Evolutionary conservation across 2,888 invertebrate species (phyloP).

Genomic region (Gnatocerus cornutus): DNA sequence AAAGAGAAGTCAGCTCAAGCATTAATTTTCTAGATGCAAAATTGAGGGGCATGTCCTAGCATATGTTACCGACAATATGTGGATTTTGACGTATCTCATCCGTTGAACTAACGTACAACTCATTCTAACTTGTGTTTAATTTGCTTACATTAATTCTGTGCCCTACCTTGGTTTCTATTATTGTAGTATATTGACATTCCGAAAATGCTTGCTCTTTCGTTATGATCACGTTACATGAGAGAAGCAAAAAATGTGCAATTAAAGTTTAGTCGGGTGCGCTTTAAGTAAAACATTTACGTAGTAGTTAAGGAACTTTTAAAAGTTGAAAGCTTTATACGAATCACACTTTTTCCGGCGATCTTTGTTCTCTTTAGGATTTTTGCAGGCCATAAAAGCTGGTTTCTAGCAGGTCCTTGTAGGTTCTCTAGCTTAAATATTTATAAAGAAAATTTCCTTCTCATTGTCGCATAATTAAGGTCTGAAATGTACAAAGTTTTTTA

Average conservation of each 20-base stretch:
- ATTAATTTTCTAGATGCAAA: conserved; percentile 55
- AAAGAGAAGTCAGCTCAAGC: conserved; percentile 39
- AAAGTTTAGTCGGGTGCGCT: conserved; percentile 11
- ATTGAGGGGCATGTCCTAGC: conserved; percentile 51
- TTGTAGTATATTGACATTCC: conserved; percentile 43
- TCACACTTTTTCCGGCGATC: conserved; percentile 43
- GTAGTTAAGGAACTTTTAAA: conserved; percentile 45
- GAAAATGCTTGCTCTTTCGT: conserved; percentile 18
- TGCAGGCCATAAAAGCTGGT: conserved; percentile 46
- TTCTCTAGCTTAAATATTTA: conserved; percentile 55
- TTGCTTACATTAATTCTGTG: conserved; percentile 51
- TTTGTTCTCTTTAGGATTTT: conserved; percentile 38
- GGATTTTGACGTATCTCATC: conserved; percentile 51
- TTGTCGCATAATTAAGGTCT: conserved; percentile 52
- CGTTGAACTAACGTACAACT: conserved; percentile 52
- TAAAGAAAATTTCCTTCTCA: conserved; percentile 53
- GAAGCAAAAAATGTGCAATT: conserved; percentile 13
- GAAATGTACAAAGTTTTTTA: conserved; percentile 51
- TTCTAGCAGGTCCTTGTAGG: conserved; percentile 46
- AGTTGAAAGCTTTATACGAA: conserved; percentile 45
- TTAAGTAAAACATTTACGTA: conserved; percentile 38
- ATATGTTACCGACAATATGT: conserved; percentile 53
- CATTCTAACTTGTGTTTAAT: conserved; percentile 53
- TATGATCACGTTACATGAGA: not conserved
- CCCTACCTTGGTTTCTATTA: conserved; percentile 46